Evolutionary conservation across 2,888 invertebrate genomes (phyloP).

Genomic region (Volucella zonaria): DNA sequence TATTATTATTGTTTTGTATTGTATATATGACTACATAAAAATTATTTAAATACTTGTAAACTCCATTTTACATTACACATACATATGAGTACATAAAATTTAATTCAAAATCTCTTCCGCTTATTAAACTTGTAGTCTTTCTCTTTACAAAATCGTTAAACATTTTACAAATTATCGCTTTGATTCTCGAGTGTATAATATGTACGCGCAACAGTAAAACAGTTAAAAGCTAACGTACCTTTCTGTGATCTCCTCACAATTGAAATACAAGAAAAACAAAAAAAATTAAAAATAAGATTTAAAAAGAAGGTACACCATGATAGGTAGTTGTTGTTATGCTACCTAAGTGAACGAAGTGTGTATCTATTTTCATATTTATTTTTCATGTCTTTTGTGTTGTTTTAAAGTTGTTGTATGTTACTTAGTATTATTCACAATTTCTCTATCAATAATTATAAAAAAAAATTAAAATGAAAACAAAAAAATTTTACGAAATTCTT

Average conservation of each 20-base stretch:
- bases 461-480: conserved; percentile 46
- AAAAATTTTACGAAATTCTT: conserved; percentile 1
- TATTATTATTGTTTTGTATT: conserved; percentile 21
- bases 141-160: conserved; percentile 41
- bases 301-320: conserved; percentile 5
- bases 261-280: neutral
- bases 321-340: neutral
- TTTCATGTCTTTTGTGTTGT: neutral
- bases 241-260: neutral
- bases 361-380: conserved; percentile 39
- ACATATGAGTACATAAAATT: neutral
- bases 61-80: conserved; percentile 31
- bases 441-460: too few species aligned
- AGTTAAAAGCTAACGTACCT: conserved; percentile 6
- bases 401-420: conserved; percentile 40
- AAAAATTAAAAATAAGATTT: conserved; percentile 1
- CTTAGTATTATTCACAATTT: conserved; percentile 8
- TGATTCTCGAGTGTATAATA: conserved; percentile 43
- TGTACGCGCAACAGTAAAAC: conserved; percentile 15
- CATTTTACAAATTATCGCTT: conserved; percentile 38
- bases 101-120: conserved; percentile 14
- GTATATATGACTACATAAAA: conserved; percentile 39
- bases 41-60: conserved; percentile 25
- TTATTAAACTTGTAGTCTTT: conserved; percentile 56
- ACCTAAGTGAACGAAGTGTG: conserved; percentile 1